These are phyloP conservation scores for Aleiodes alternator DNA, from an alignment of 2,888 invertebrate species.

Conservation along the genomic window DNA sequence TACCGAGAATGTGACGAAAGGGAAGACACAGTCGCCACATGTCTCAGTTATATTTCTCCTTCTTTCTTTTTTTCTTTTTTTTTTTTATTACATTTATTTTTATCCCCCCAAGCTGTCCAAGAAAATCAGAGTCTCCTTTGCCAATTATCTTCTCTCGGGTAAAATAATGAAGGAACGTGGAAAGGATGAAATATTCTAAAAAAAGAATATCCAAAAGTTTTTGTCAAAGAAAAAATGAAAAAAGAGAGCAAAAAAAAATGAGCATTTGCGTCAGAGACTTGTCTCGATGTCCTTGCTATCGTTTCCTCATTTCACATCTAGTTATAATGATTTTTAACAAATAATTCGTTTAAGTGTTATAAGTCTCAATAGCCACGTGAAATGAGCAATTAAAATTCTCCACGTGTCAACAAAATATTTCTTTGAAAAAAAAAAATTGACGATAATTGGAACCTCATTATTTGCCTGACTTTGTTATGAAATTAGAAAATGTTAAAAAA, in stretches of 20 bases:
- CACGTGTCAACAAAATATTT: too few relatives aligned
- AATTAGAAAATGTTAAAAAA: too few relatives aligned
- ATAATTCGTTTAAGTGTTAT: too few relatives aligned
- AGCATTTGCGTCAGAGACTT: slow-evolving; percentile 20
- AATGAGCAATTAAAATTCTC: too few relatives aligned
- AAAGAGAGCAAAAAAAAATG: not conserved
- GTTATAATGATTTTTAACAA: too few relatives aligned
- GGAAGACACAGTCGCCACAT: slow-evolving; percentile 26
- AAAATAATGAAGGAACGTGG: slow-evolving; percentile 22
- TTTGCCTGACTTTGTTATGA: too few relatives aligned
- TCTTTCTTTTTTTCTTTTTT: too few relatives aligned
- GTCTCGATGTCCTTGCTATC: slow-evolving; percentile 9
- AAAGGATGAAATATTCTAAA: slow-evolving; percentile 15
- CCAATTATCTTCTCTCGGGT: slow-evolving; percentile 23
- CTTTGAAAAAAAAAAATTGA: too few relatives aligned
- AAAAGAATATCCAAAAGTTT: slow-evolving; percentile 5
- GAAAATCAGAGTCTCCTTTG: slow-evolving; percentile 29
- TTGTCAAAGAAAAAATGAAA: not conserved
- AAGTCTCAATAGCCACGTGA: too few relatives aligned
- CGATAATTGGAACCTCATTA: too few relatives aligned
- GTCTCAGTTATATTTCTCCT: not conserved
- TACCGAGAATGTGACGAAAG: slow-evolving; percentile 38
- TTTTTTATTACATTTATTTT: slow-evolving; percentile 5
- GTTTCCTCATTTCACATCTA: slow-evolving; percentile 8
- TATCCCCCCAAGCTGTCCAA: slow-evolving; percentile 15